Conservation (phyloP, 2,888 invertebrate genomes). For the Cheilosia impressa region DNA sequence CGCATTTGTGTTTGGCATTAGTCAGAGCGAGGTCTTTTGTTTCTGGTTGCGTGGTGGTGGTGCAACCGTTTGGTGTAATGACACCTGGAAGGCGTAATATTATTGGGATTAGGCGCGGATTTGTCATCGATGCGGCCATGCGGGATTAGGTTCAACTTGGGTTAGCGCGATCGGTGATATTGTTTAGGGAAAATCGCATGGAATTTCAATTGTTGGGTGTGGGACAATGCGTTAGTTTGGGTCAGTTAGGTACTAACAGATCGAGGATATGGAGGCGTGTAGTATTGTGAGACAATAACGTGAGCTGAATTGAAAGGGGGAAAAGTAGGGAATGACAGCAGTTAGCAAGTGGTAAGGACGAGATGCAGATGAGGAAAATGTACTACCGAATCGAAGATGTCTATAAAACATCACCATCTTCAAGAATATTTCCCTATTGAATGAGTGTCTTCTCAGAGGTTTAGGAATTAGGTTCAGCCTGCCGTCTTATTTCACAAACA, state of each 20-base stretch:
- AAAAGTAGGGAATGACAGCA: too few species aligned
- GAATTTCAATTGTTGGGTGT: conserved; percentile 31
- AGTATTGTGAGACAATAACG: too few species aligned
- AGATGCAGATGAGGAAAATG: too few species aligned
- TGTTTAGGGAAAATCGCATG: conserved; percentile 1
- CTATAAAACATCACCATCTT: too few species aligned
- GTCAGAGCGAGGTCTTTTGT: conserved; percentile 61
- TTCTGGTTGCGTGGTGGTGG: conserved; percentile 9
- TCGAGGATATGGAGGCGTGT: too few species aligned
- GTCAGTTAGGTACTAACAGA: neutral
- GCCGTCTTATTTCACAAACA: too few species aligned
- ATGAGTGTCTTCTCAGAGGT: too few species aligned
- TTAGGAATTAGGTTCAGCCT: too few species aligned
- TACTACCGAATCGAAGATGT: too few species aligned
- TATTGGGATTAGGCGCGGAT: conserved; percentile 71
- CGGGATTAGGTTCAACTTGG: conserved; percentile 69
- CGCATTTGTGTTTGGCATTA: conserved; percentile 40
- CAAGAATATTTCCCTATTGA: too few species aligned
- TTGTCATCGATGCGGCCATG: conserved; percentile 61
- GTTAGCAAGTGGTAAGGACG: too few species aligned
- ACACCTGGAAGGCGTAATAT: conserved; percentile 70
- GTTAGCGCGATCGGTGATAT: conserved; percentile 44
- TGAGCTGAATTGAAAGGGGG: too few species aligned
- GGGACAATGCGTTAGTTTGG: neutral
- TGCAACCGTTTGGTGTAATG: conserved; percentile 18